Conservation (phyloP, 2,888 invertebrate genomes). For the Amblyteles armatorius region DNA sequence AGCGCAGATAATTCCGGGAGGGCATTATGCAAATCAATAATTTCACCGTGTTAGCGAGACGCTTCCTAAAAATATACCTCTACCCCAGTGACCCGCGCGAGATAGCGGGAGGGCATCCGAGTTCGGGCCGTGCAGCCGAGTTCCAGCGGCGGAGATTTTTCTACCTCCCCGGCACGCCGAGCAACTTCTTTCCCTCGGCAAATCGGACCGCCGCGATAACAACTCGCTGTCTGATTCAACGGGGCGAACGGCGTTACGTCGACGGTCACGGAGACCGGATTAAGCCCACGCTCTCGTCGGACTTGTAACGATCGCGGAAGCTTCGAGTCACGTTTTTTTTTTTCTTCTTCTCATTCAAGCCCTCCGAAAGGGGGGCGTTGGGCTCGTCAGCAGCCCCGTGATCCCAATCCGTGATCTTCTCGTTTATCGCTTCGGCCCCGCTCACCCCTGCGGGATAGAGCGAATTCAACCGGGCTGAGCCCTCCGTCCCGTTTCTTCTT, state of each 20-base stretch:
- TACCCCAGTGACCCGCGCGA: conserved; percentile 56
- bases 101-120: conserved; percentile 9
- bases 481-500: conserved; percentile 18
- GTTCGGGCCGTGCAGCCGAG: too few relatives aligned
- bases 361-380: not conserved
- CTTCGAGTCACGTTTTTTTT: conserved; percentile 40
- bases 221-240: conserved; percentile 2
- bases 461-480: conserved; percentile 38
- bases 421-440: conserved; percentile 15
- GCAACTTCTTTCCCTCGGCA: too few relatives aligned
- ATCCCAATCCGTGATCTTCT: conserved; percentile 10
- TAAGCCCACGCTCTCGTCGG: conserved; percentile 27
- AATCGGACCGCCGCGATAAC: too few relatives aligned
- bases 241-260: not conserved
- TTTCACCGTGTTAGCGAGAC: conserved; percentile 66
- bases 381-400: conserved; percentile 29
- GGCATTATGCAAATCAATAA: conserved; percentile 72
- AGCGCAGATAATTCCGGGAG: conserved; percentile 44
- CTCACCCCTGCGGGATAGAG: conserved; percentile 21
- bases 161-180: too few relatives aligned
- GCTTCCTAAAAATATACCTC: conserved; percentile 61
- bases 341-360: not conserved
- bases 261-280: conserved; percentile 37
- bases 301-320: conserved; percentile 58
- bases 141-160: too few relatives aligned